phyloP scores from a whole-genome alignment of 2,888 invertebrate species.

The Nephrotoma guestfalica region DNA sequence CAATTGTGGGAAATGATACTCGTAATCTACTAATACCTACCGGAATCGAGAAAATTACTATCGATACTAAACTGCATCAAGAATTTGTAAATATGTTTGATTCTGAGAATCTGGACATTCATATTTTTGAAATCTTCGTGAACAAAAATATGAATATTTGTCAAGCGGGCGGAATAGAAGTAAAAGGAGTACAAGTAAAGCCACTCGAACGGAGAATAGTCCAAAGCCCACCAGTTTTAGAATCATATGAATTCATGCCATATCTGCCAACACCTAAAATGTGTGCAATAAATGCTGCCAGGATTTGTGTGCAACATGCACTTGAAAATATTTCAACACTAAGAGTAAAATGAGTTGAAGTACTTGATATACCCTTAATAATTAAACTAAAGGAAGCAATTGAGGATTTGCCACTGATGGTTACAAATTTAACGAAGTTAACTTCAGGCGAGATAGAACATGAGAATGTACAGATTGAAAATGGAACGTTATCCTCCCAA shows the following conservation, averaged over 20 bases:
- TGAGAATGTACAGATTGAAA: conserved; percentile 41
- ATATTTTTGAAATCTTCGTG: conserved; percentile 10
- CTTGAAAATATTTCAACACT: conserved; percentile 49
- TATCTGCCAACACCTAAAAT: conserved; percentile 31
- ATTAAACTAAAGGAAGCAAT: conserved; percentile 42
- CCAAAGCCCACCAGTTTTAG: conserved; percentile 44
- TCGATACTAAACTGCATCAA: conserved; percentile 48
- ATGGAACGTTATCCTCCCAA: conserved; percentile 38
- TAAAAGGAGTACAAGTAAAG: conserved; percentile 61
- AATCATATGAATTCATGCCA: conserved; percentile 40
- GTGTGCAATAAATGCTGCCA: conserved; percentile 34
- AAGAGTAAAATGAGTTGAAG: conserved; percentile 46
- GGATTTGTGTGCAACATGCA: conserved; percentile 24
- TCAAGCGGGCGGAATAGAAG: conserved; percentile 60
- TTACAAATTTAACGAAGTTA: conserved; percentile 47
- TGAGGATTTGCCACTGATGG: conserved; percentile 52
- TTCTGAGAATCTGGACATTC: conserved; percentile 17
- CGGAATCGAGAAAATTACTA: conserved; percentile 52
- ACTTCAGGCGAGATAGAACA: conserved; percentile 24
- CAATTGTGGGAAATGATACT: conserved; percentile 52
- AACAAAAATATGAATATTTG: conserved; percentile 23
- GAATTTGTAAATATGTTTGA: conserved; percentile 28
- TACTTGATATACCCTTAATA: conserved; percentile 36
- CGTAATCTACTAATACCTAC: conserved; percentile 62
- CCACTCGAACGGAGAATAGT: conserved; percentile 54